Evolutionary conservation across 2,888 invertebrate genomes (phyloP).

Genomic region (Tipula vernalis): DNA sequence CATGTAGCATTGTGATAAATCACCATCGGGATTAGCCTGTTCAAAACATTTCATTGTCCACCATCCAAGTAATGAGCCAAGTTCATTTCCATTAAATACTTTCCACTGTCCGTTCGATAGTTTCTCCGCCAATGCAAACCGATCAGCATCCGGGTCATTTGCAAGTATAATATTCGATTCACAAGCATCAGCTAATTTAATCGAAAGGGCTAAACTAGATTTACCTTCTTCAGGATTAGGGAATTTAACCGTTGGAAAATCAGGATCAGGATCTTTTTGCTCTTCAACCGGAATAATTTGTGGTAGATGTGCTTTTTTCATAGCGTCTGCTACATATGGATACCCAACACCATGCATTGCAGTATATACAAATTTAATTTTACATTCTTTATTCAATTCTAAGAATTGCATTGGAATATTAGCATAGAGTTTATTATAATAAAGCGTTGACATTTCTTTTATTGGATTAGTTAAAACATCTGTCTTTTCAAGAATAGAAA

Average conservation of each 20-base stretch:
- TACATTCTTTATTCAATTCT: slow-evolving; percentile 40
- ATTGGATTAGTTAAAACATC: slow-evolving; percentile 55
- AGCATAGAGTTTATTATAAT: slow-evolving; percentile 47
- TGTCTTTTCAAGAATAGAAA: slow-evolving; percentile 40
- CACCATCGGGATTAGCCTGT: slow-evolving; percentile 35
- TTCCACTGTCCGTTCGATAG: slow-evolving; percentile 60
- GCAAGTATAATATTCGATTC: slow-evolving; percentile 70
- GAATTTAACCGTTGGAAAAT: slow-evolving; percentile 92
- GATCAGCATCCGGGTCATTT: slow-evolving; percentile 97
- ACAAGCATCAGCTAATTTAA: slow-evolving; percentile 60
- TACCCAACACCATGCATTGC: slow-evolving; percentile 98
- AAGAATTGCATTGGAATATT: slow-evolving; percentile 42
- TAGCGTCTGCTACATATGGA: slow-evolving; percentile 59
- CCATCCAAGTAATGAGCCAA: slow-evolving; percentile 89
- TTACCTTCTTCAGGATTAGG: slow-evolving; percentile 97
- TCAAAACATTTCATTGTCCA: slow-evolving; percentile 63
- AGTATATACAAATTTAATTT: slow-evolving; percentile 70
- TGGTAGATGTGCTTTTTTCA: slow-evolving; percentile 60
- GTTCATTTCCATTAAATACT: slow-evolving; percentile 89
- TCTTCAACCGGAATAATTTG: slow-evolving; percentile 34
- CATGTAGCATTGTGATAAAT: slow-evolving; percentile 58
- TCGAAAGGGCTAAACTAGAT: slow-evolving; percentile 62
- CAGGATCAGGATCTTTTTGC: slow-evolving; percentile 85
- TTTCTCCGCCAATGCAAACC: slow-evolving; percentile 86
- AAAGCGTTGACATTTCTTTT: slow-evolving; percentile 49